Evolutionary conservation across 2,888 invertebrate species (phyloP), one percentile per base, ranked within the genome.

Genomic region (Erannis defoliaria): DNA sequence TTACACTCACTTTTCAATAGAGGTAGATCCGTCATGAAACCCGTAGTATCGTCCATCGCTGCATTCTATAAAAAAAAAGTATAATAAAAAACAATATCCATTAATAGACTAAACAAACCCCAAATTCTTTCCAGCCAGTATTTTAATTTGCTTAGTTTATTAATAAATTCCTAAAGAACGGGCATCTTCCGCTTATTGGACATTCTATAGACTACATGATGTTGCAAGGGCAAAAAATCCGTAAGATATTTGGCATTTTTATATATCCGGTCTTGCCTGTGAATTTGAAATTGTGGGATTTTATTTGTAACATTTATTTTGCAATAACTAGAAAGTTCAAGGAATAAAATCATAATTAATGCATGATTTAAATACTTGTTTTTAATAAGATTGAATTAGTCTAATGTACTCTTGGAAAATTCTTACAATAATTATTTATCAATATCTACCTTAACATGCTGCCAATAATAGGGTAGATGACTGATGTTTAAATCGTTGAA

Each of bases 1-100:
- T 18, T 4, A 16, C 68, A 95, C 97, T 96, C 93, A 97, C 97
- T 97, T 96, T 98, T 98, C 80, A 97, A 94, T 79, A 97, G 94
- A 75, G 97, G 97, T 86, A 98, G 94, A 86, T 98, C 97, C 75
- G 97, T 97, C 95, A 98, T 97, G 90, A 97, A 97, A 51, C 97
- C 96, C 72, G 95, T 95, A 74, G 97, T 97, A 82, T 98, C 97
- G 84, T 98, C 97, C 89, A 97, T 95, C 73, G 96, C 96, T 73
- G 96, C 95, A 85, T 96, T 96, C 96, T 96, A 94, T 55, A 93
- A 94, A 74, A 73, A 77, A 73, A 72, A 62, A 46, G n/a, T n/a
- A 21, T 5, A n/a, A 21, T n/a, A 51, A 49, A 53, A 50, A 26
- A 33, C 40, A 58, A 50, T 48, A 59, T 35, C 49, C 43, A 14